Percentiles rank a stretch among this genome's conserved stretches.
These are phyloP conservation scores for Champsocephalus esox DNA, from an alignment of 2,797 vertebrate genomes.

Conservation along the genomic window DNA sequence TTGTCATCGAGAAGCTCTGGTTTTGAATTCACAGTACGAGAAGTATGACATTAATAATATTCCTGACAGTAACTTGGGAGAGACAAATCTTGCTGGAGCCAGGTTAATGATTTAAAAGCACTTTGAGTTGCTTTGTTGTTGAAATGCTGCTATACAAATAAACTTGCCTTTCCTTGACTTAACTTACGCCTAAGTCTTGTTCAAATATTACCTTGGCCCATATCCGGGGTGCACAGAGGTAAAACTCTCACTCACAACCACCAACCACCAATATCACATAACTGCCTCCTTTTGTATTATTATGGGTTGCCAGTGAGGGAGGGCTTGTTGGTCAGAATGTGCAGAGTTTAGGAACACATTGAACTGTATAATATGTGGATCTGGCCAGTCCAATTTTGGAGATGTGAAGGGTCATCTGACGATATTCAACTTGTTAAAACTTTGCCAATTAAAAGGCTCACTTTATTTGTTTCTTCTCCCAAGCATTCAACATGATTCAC, in stretches of 20 bases:
- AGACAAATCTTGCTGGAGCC: neutral
- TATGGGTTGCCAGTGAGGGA: conserved; percentile 4
- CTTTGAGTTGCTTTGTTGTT: neutral
- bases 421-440: too few species aligned
- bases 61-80: neutral
- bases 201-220: conserved; percentile 16
- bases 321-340: neutral
- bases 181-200: neutral
- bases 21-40: neutral
- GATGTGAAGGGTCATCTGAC: too few species aligned
- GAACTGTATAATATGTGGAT: too few species aligned
- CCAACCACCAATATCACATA: neutral
- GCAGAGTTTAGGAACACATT: neutral
- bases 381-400: too few species aligned
- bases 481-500: neutral
- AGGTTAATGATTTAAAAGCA: conserved; percentile 14
- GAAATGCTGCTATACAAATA: conserved; percentile 9
- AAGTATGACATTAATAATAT: neutral
- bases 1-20: neutral
- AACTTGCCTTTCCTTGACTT: neutral
- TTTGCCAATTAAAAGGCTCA: too few species aligned
- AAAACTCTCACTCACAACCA: neutral
- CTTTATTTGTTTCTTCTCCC: too few species aligned
- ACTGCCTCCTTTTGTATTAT: neutral
- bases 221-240: neutral